phyloP scores from a whole-genome alignment of 2,888 invertebrate genomes.

The Lithophane socia region DNA sequence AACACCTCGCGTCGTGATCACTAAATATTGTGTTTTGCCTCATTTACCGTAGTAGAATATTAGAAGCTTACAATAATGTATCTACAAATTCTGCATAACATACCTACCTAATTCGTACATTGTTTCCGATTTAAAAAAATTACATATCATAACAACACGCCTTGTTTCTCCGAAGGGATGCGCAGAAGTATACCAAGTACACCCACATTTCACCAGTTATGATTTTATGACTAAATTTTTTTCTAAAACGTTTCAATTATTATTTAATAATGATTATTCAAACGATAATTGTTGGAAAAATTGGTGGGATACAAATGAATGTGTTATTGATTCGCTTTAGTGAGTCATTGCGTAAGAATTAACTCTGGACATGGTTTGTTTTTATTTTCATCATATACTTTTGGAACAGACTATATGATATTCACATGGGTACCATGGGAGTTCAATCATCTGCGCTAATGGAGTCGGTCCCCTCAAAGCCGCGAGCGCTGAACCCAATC shows the following conservation, averaged over 20 bases:
- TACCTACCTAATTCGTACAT: not conserved
- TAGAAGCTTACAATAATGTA: not conserved
- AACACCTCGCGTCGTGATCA: conserved; percentile 27
- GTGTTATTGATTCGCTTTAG: not conserved
- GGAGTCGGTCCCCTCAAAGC: conserved; percentile 21
- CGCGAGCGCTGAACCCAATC: conserved; percentile 12
- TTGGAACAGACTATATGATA: not conserved
- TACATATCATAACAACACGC: no score
- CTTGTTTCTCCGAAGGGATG: no score
- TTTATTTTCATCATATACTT: not conserved
- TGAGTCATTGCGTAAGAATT: not conserved
- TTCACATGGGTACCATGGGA: not conserved
- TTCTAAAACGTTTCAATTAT: no score
- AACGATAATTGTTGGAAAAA: not conserved
- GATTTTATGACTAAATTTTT: no score
- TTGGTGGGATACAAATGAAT: not conserved
- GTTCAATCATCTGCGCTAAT: not conserved
- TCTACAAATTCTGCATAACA: not conserved
- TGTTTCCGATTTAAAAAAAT: not conserved
- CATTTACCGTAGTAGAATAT: not conserved
- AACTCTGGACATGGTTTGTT: not conserved
- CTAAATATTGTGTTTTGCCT: not conserved
- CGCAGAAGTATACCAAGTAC: no score
- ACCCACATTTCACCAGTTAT: no score
- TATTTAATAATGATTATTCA: not conserved